These are phyloP conservation scores for Ramphastos sulfuratus DNA, from an alignment of 2,113 vertebrate genomes.

Conservation along the genomic window DNA sequence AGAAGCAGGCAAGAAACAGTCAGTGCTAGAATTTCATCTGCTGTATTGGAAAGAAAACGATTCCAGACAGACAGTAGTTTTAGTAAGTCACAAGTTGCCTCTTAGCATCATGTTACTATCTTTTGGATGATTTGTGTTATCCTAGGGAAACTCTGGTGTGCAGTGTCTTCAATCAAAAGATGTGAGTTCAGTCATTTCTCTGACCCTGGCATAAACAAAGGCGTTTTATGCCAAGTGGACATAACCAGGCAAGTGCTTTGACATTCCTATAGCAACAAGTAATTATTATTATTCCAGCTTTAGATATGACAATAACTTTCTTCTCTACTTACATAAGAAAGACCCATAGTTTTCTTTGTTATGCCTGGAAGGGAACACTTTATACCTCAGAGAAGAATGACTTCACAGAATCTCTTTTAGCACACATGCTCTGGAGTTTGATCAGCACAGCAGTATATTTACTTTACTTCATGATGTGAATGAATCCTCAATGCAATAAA, in stretches of 20 bases:
- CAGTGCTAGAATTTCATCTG: not conserved
- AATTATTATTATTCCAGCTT: conserved; percentile 5
- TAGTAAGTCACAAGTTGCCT: not conserved
- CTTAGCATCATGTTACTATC: not conserved
- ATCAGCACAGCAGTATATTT: not conserved
- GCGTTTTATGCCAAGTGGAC: conserved; percentile 21
- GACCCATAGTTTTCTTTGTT: not conserved
- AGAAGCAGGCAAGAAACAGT: not conserved
- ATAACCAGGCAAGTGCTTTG: conserved; percentile 14
- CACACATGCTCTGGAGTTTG: not conserved
- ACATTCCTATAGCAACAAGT: conserved; percentile 53
- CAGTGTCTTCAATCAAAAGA: conserved; percentile 19
- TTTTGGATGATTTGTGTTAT: conserved; percentile 1
- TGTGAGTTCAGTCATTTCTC: conserved; percentile 22
- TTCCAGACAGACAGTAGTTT: not conserved
- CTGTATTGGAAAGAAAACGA: not conserved
- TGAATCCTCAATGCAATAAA: not conserved
- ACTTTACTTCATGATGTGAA: not conserved
- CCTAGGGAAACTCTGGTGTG: not conserved
- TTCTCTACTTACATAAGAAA: conserved; percentile 10
- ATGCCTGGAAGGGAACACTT: not conserved
- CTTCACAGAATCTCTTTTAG: not conserved
- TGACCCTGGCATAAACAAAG: conserved; percentile 67
- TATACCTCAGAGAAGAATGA: not conserved
- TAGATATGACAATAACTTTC: conserved; percentile 27